Conservation (phyloP, 2,113 vertebrate species). For the Passer domesticus region DNA sequence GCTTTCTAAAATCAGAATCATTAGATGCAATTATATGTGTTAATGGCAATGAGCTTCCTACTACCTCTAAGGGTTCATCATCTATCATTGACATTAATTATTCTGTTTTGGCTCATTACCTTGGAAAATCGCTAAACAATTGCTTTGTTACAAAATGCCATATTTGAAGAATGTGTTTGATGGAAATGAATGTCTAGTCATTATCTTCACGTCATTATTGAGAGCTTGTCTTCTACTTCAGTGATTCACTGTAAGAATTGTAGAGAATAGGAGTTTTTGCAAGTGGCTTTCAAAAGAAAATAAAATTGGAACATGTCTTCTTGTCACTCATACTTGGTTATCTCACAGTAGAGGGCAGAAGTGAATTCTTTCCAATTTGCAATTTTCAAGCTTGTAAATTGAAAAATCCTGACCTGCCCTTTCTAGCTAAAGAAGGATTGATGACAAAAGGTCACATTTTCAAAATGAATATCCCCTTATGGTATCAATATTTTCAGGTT, state of each 20-base stretch:
- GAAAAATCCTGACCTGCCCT: conserved; percentile 15
- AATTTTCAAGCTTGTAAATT: conserved; percentile 37
- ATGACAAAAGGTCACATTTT: conserved; percentile 4
- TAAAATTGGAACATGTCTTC: background rate
- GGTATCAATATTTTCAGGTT: background rate
- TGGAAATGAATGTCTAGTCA: background rate
- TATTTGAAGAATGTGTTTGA: background rate
- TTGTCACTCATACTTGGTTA: conserved; percentile 10
- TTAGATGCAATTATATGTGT: background rate
- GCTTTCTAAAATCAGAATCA: background rate
- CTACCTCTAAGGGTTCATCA: conserved; percentile 23
- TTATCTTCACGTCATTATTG: background rate
- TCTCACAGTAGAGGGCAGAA: conserved; percentile 16
- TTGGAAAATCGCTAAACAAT: conserved; percentile 43
- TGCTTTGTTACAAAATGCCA: conserved; percentile 21
- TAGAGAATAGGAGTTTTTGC: background rate
- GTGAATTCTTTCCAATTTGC: conserved; percentile 36
- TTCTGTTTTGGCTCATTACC: conserved; percentile 47
- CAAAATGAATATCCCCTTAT: background rate
- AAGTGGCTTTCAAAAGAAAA: background rate
- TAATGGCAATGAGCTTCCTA: conserved; percentile 39
- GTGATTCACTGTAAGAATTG: background rate
- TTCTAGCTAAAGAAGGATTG: conserved; percentile 14
- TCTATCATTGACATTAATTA: conserved; percentile 40
- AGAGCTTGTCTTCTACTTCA: background rate